These are phyloP conservation scores for Iphiclides podalirius DNA, from an alignment of 2,888 invertebrate genomes.

Conservation along the genomic window DNA sequence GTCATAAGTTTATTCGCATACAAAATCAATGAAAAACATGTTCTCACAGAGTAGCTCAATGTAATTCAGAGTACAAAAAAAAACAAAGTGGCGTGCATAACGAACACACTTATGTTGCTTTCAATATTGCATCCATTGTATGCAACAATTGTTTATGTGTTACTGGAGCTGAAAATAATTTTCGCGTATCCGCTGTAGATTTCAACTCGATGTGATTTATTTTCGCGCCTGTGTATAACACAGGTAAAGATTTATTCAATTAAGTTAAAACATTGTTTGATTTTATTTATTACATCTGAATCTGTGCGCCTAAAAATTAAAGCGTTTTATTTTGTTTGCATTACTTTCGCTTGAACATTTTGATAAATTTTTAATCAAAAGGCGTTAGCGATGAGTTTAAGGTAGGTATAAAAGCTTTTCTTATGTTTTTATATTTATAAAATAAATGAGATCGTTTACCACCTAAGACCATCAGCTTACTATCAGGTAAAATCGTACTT, in stretches of 20 bases:
- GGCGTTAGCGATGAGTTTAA: too few relatives aligned
- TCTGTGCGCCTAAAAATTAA: not conserved
- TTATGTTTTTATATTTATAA: too few relatives aligned
- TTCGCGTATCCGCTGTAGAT: conserved; percentile 14
- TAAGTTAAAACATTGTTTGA: conserved; percentile 7
- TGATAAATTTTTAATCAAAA: too few relatives aligned
- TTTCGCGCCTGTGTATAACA: conserved; percentile 5
- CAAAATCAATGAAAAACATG: conserved; percentile 21
- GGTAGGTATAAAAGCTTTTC: too few relatives aligned
- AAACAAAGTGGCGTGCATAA: conserved; percentile 36
- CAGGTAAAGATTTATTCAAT: conserved; percentile 15
- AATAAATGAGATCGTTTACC: too few relatives aligned
- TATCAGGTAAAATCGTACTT: too few relatives aligned
- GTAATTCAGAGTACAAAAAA: conserved; percentile 25
- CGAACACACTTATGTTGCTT: conserved; percentile 52
- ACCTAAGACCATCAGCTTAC: too few relatives aligned
- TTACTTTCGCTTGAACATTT: conserved; percentile 14
- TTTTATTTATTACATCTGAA: not conserved
- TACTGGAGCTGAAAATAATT: conserved; percentile 24
- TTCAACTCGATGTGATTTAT: conserved; percentile 18
- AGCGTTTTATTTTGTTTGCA: conserved; percentile 4
- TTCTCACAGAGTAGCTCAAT: conserved; percentile 17
- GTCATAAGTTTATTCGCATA: conserved; percentile 19
- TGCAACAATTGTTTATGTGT: conserved; percentile 19
- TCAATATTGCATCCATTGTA: conserved; percentile 33